Percentiles rank a stretch among this genome's conserved stretches.
phyloP scores from a whole-genome alignment of 2,113 vertebrate genomes.

The Synodontis membranacea region DNA sequence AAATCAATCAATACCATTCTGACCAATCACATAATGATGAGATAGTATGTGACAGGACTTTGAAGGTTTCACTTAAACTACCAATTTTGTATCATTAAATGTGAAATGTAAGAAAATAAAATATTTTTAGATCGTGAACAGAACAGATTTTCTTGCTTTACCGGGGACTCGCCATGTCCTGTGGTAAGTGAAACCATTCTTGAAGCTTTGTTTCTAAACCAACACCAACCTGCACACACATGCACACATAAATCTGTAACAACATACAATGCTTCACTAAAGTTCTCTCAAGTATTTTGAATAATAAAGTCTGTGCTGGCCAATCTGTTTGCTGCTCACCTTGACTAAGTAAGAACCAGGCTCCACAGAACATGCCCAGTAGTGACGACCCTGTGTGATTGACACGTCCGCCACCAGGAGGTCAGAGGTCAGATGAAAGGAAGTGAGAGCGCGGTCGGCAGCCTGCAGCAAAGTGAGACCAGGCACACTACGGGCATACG shows the following conservation, averaged over 20 bases:
- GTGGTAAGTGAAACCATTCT: conserved; percentile 93
- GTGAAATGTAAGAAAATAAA: background rate
- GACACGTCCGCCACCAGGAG: conserved; percentile 83
- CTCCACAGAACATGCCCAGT: conserved; percentile 96
- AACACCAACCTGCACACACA: conserved; percentile 80
- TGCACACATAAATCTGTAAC: background rate
- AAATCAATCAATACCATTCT: background rate
- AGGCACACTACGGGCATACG: conserved; percentile 87
- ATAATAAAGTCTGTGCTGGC: background rate
- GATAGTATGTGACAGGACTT: background rate
- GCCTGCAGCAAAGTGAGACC: conserved; percentile 82
- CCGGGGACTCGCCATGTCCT: conserved; percentile 94
- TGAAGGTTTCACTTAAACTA: background rate
- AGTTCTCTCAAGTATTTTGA: background rate
- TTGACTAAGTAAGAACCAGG: conserved; percentile 95
- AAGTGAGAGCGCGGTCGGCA: conserved; percentile 87
- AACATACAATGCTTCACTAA: background rate
- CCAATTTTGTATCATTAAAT: background rate
- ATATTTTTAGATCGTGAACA: conserved; percentile 1
- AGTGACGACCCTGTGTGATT: conserved; percentile 89
- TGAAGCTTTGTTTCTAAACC: conserved; percentile 91
- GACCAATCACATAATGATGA: background rate
- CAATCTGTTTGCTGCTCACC: conserved; percentile 54
- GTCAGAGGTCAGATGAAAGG: conserved; percentile 92
- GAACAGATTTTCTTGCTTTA: conserved; percentile 60